These are phyloP conservation scores for Maconellicoccus hirsutus DNA, from an alignment of 1,140 invertebrate genomes.

Conservation along the genomic window DNA sequence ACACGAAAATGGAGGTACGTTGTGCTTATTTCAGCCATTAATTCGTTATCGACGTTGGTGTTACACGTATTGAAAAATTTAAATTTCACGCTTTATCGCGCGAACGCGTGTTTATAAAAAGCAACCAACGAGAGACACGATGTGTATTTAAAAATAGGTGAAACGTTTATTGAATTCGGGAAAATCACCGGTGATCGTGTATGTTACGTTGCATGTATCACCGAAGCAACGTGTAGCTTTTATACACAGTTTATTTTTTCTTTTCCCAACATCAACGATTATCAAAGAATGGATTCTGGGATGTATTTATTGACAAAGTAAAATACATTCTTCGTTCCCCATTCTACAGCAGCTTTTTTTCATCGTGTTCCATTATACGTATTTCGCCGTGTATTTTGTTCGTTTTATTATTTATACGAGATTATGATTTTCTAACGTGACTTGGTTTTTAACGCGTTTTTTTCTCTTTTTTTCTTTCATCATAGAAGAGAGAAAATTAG, in stretches of 20 bases:
- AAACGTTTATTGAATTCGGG: neutral
- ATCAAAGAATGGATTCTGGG: conserved; percentile 7
- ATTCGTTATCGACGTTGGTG: no score
- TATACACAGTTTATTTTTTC: neutral
- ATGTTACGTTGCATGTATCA: neutral
- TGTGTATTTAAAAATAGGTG: neutral
- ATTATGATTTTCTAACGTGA: no score
- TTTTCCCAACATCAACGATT: conserved; percentile 11
- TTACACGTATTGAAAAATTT: neutral
- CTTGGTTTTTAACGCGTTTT: no score
- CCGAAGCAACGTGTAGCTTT: neutral
- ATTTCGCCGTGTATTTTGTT: no score
- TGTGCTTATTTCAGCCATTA: neutral
- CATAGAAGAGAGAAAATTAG: conserved; percentile 79
- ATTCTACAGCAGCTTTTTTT: neutral
- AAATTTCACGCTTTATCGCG: neutral
- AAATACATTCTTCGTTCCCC: conserved; percentile 18
- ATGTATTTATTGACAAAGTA: neutral
- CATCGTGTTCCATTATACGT: neutral
- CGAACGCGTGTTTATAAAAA: neutral
- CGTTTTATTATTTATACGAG: neutral
- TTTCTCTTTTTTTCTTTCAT: conserved; percentile 18
- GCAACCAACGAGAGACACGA: neutral
- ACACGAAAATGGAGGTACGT: conserved; percentile 78
- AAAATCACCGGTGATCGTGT: conserved; percentile 2